Conservation (phyloP, 2,888 invertebrate species). For the Eudemis profundana region DNA sequence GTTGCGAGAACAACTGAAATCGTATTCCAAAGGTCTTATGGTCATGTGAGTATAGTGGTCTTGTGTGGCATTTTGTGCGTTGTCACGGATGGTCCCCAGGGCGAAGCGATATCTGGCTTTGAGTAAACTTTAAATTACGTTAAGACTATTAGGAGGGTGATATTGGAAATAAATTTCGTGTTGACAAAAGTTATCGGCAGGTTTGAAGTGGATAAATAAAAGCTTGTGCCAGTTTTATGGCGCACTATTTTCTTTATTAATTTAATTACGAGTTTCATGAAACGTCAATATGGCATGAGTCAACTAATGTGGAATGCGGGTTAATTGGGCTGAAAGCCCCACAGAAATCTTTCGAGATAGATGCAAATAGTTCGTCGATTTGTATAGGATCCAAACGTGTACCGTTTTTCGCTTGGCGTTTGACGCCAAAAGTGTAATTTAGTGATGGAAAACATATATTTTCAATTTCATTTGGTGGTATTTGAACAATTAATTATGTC, state of each 20-base stretch:
- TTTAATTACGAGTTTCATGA: too few species aligned
- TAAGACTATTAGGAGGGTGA: constrained; percentile 37
- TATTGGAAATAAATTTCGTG: constrained; percentile 41
- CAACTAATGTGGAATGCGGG: too few species aligned
- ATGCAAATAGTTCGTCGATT: too few species aligned
- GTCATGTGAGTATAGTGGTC: constrained; percentile 4
- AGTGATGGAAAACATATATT: too few species aligned
- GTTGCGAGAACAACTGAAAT: not conserved
- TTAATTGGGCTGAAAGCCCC: too few species aligned
- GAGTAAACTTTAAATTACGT: constrained; percentile 36
- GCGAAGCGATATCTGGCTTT: constrained; percentile 40
- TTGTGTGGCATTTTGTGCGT: constrained; percentile 15
- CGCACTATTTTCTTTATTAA: not conserved
- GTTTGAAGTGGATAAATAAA: not conserved
- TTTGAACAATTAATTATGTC: too few species aligned
- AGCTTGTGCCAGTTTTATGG: not conserved
- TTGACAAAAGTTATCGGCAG: constrained; percentile 7
- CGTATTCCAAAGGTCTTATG: constrained; percentile 33
- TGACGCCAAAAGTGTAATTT: too few species aligned
- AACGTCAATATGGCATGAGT: too few species aligned
- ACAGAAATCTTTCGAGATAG: too few species aligned
- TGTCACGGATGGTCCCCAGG: constrained; percentile 23
- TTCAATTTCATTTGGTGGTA: too few species aligned
- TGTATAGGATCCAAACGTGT: too few species aligned
- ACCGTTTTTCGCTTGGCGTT: too few species aligned